Base-by-base conservation (phyloP, 2,888 invertebrate species). In the Clivina fossor region DNA sequence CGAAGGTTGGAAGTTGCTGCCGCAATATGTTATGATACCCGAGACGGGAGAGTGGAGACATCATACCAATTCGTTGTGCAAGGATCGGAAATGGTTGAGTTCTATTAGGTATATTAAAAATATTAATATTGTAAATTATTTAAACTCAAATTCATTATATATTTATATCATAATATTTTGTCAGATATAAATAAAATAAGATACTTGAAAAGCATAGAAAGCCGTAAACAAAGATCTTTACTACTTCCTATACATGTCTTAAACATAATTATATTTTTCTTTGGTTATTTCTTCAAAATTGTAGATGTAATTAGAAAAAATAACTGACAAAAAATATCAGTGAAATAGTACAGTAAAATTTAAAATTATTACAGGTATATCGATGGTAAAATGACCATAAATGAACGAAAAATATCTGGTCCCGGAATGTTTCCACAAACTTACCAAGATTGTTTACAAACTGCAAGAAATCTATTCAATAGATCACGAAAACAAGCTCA, bases 1-100 rank as follows among this genome's bases (percentile, higher is more conserved):
- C 2, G 86, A 92, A 75, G 93, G 87, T 0, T 93, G 93, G 90
- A 90, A 90, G 67, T 80, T 94, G 33, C 72, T 94, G 48, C 93
- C 93, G 0, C 88, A 92, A 71, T 93, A 93, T 69, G 80, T 85
- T 7, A 82, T 92, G n/a, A 90, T 93, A 69, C 82, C 88, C 3
- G 86, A 91, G 69, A 92, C 91, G 0, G 93, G 90, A 0, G 92
- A 93, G 71, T 94, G 93, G 93, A 82, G 86, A 58, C 93, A 93
- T 68, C 85, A 86, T 66, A 83, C 87, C 0, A 88, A 90, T 69
- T 81, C 85, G 41, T 80, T 86, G 3, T 84, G 88, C 61, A 85
- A 86, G 67, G 92, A 93, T 65, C 80, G 90, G 41, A 90, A 88
- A 70, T 93, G 91, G 80, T 76, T 94, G 53, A 84, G 86, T 57